A percentile compares a stretch with the other conserved stretches of the same genome.
phyloP scores from a whole-genome alignment of 2,888 invertebrate genomes.

The Ichneumoninae sp. region DNA sequence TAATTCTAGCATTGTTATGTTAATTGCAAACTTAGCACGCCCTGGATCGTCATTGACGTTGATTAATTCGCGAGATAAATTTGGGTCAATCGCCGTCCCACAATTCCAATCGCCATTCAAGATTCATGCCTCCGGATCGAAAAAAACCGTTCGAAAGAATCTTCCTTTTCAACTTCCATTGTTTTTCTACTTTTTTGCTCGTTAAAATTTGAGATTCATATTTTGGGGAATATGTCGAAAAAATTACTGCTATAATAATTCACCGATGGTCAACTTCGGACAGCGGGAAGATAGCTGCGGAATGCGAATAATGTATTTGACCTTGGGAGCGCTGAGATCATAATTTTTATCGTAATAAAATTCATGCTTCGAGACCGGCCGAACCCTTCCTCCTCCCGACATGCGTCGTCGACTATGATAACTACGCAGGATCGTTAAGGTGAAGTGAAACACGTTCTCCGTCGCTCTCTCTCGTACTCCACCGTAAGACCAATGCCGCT shows the following conservation, averaged over 20 bases:
- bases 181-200: not conserved
- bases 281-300: not conserved
- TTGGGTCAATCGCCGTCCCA: conserved; percentile 56
- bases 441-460: no score
- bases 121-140: conserved; percentile 4
- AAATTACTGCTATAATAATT: not conserved
- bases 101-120: conserved; percentile 27
- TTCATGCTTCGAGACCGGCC: conserved; percentile 20
- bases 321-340: conserved; percentile 25
- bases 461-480: no score
- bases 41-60: conserved; percentile 64
- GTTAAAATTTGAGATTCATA: not conserved
- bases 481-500: no score
- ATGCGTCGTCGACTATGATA: not conserved
- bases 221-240: not conserved
- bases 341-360: conserved; percentile 20
- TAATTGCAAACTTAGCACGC: conserved; percentile 73
- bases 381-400: conserved; percentile 8
- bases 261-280: not conserved
- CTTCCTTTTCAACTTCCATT: not conserved
- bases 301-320: conserved; percentile 2
- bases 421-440: not conserved
- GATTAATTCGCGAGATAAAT: conserved; percentile 69
- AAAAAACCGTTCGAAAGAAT: not conserved
- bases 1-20: conserved; percentile 78